Evolutionary conservation across 92 coral and sea anemone genomes (phyloP), one percentile per base, ranked within the genome.

Genomic region (Siderastrea siderea): DNA sequence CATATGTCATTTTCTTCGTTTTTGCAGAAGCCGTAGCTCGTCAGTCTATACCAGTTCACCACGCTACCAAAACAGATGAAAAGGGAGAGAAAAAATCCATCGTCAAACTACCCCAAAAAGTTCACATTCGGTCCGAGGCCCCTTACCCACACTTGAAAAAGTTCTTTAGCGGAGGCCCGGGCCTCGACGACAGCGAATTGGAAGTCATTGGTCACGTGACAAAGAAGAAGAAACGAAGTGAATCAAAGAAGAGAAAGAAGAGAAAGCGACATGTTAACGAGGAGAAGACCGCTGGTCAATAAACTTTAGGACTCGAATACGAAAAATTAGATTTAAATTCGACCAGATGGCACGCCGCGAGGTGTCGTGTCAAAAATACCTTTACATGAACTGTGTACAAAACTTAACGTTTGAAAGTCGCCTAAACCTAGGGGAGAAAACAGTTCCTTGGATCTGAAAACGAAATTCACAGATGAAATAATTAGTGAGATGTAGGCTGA

Each of bases 161-260:
- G 26, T 90, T 86, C 53, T 95, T 90, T 86, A 76, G 77, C 62
- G 79, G 94, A 1, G 96, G 86, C 72, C 94, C 96, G 67, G 98
- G 98, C 71, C 79, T 84, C 51, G 95, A 91, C 43, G 95, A 91
- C 63, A 93, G 93, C 62, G 96, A 95, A 70, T 71, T 95, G 92
- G 98, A 95, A 84, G 91, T 95, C 5, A 87, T 95, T 38, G 96
- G 98, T 59, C 96, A 95, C 71, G 92, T 95, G 65, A 88, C 87
- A 58, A 88, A 91, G 74, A 95, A 91, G 82, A 90, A 83, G 75
- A 88, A 92, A 64, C 89, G 88, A 68, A 88, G 84, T 47, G 88
- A 80, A 55, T 43, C 80, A 59, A 76, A 67, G 49, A 76, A 80
- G 67, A 50, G 74, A 48, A 83, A 73, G 76, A 81, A 81, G 63